These are phyloP conservation scores for Marmota flaviventris DNA, from an alignment of 2,113 vertebrate species.

Conservation along the genomic window DNA sequence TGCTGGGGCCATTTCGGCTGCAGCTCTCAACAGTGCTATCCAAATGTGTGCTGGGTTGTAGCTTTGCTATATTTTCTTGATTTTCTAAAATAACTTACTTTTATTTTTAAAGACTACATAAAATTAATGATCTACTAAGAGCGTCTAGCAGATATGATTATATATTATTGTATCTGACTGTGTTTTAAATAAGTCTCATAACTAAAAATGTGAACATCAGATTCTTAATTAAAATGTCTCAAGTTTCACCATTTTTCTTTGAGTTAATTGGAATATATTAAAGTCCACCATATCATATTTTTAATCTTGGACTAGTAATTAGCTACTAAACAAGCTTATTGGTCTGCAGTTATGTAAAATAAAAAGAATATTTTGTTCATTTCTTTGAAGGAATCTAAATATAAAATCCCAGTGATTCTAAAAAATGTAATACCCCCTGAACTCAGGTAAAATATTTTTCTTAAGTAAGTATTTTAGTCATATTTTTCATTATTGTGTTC, in stretches of 20 bases:
- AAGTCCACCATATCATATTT: slow-evolving; percentile 74
- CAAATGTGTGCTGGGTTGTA: slow-evolving; percentile 76
- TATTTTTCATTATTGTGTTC: too few relatives aligned
- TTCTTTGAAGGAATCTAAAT: slow-evolving; percentile 18
- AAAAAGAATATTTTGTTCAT: not conserved
- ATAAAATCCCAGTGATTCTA: slow-evolving; percentile 12
- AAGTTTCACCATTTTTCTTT: slow-evolving; percentile 66
- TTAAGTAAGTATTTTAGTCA: slow-evolving; percentile 1
- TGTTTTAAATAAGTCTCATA: slow-evolving; percentile 75
- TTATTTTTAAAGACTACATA: slow-evolving; percentile 67
- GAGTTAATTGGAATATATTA: slow-evolving; percentile 71
- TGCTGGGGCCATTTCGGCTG: too few relatives aligned
- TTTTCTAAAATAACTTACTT: slow-evolving; percentile 75
- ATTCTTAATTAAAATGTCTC: slow-evolving; percentile 73
- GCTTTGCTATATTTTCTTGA: slow-evolving; percentile 61
- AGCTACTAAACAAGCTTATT: not conserved
- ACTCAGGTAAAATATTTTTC: slow-evolving; percentile 49
- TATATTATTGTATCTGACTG: slow-evolving; percentile 67
- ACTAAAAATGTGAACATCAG: slow-evolving; percentile 67
- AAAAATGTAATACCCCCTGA: slow-evolving; percentile 23
- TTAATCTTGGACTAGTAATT: slow-evolving; percentile 80
- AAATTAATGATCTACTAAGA: slow-evolving; percentile 60
- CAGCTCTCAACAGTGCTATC: slow-evolving; percentile 30
- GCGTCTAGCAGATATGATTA: slow-evolving; percentile 61
- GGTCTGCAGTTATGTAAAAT: not conserved